A percentile compares a stretch with the other conserved stretches of the same genome.
These are phyloP conservation scores for Leucoraja ocellata DNA, from an alignment of 2,797 vertebrate genomes.

Conservation along the genomic window DNA sequence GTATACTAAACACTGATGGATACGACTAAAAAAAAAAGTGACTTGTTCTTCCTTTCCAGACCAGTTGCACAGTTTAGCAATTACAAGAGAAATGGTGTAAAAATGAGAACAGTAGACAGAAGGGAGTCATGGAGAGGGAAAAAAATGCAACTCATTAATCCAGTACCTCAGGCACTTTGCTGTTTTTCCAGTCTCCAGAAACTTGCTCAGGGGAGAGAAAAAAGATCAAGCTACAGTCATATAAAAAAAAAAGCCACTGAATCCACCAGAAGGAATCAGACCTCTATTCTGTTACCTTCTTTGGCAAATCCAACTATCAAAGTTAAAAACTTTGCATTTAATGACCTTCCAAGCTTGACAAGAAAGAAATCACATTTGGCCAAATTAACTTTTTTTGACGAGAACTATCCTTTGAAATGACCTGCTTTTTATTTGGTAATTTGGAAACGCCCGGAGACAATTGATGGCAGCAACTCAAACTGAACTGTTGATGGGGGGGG, in stretches of 20 bases:
- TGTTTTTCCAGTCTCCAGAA: conserved; percentile 15
- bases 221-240: not conserved
- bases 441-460: not conserved
- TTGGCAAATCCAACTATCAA: not conserved
- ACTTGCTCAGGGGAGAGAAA: conserved; percentile 21
- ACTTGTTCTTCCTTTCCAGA: not conserved
- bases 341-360: not conserved
- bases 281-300: not conserved
- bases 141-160: conserved; percentile 8
- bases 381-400: not conserved
- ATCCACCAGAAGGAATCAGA: conserved; percentile 20
- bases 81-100: not conserved
- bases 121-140: not conserved
- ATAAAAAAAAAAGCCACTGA: not conserved
- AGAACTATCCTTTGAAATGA: not conserved
- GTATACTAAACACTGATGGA: not conserved
- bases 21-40: not conserved
- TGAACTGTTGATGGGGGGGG: too few species aligned
- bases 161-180: conserved; percentile 10
- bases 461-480: too few species aligned
- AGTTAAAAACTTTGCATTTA: not conserved
- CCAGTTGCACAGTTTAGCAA: not conserved
- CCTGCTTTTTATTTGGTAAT: too few species aligned
- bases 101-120: not conserved
- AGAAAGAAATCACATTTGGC: not conserved